Evolutionary conservation across 2,888 invertebrate species (phyloP).

Genomic region (Odontocerum albicorne): DNA sequence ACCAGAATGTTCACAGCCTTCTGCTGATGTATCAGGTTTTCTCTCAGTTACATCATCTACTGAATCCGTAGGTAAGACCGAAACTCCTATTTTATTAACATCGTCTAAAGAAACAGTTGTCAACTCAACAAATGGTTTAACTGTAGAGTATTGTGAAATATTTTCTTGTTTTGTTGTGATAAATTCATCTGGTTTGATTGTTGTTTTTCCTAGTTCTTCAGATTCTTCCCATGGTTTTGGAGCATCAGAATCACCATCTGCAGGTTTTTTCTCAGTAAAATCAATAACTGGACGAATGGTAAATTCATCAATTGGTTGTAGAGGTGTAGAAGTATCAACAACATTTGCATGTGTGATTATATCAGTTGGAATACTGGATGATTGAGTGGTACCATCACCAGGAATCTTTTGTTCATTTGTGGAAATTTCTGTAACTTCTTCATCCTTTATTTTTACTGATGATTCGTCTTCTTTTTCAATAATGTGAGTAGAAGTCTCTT

Average conservation of each 20-base stretch:
- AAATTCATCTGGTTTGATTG: background rate
- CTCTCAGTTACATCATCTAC: constrained; percentile 25
- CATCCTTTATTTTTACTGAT: background rate
- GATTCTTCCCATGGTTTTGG: background rate
- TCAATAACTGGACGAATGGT: constrained; percentile 1
- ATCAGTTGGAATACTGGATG: too few relatives aligned
- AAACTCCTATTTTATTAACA: constrained; percentile 35
- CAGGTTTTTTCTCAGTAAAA: background rate
- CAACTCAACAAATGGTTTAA: constrained; percentile 9
- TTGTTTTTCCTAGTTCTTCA: background rate
- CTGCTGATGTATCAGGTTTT: constrained; percentile 13
- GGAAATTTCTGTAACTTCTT: background rate
- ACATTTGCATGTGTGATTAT: too few relatives aligned
- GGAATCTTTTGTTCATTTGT: background rate
- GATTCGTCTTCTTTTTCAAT: background rate
- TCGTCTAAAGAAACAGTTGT: constrained; percentile 33
- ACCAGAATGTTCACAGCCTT: constrained; percentile 23
- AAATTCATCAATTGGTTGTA: background rate
- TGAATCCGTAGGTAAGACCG: constrained; percentile 35
- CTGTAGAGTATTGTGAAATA: constrained; percentile 9
- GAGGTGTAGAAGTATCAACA: too few relatives aligned
- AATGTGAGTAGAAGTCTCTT: background rate
- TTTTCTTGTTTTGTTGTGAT: background rate
- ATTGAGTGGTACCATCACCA: too few relatives aligned
- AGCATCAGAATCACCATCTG: background rate